Evolutionary conservation across 2,113 vertebrate genomes (phyloP).

Genomic region (Anguilla japonica): DNA sequence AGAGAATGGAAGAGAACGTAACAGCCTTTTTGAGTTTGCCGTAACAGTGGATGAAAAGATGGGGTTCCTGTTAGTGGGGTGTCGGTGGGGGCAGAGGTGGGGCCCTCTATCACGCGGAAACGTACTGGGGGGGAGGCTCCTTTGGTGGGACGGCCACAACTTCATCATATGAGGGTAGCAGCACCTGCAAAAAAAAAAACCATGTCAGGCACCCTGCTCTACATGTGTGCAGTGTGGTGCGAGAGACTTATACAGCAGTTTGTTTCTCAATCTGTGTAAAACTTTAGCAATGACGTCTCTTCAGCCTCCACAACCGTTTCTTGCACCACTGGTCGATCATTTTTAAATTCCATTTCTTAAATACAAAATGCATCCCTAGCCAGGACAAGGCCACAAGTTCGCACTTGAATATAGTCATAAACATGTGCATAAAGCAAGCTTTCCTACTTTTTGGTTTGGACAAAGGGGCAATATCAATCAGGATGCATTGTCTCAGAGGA

Average conservation of each 20-base stretch:
- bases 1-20: constrained; percentile 12
- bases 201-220: background rate
- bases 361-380: background rate
- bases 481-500: background rate
- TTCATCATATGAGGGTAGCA: constrained; percentile 89
- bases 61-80: constrained; percentile 41
- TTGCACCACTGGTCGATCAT: background rate
- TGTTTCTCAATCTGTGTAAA: background rate
- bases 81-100: constrained; percentile 33
- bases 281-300: background rate
- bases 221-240: background rate
- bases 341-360: background rate
- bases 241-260: background rate
- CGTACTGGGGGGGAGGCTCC: constrained; percentile 87
- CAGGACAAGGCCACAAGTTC: background rate
- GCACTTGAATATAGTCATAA: background rate
- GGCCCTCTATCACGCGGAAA: constrained; percentile 71
- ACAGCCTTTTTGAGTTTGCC: background rate
- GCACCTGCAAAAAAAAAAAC: constrained; percentile 71
- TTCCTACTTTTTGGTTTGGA: background rate
- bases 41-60: background rate
- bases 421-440: background rate
- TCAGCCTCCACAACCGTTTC: background rate
- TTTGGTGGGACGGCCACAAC: constrained; percentile 75
- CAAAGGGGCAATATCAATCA: background rate